Conservation (phyloP, 2,888 invertebrate species). For the Thereva nobilitata region DNA sequence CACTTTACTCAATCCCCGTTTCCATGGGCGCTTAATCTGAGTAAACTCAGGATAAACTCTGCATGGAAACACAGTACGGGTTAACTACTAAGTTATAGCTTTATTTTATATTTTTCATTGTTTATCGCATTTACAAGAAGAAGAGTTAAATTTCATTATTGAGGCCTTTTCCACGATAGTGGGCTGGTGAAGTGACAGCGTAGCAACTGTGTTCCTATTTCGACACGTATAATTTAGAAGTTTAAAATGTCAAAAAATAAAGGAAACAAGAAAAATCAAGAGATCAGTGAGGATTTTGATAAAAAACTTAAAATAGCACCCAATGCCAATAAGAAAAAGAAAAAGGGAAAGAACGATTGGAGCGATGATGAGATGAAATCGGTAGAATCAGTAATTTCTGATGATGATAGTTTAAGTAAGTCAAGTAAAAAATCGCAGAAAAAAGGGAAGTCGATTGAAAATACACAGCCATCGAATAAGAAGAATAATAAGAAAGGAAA, state of each 20-base stretch:
- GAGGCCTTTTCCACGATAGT: too few species aligned
- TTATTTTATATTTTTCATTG: too few species aligned
- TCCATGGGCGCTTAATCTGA: too few species aligned
- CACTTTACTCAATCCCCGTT: too few species aligned
- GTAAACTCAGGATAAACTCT: too few species aligned
- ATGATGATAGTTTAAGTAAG: slow-evolving; percentile 53
- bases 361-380: slow-evolving; percentile 56
- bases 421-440: slow-evolving; percentile 49
- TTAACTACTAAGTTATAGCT: too few species aligned
- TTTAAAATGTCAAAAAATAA: slow-evolving; percentile 65
- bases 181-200: too few species aligned
- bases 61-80: too few species aligned
- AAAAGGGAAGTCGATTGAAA: slow-evolving; percentile 11
- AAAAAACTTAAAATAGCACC: slow-evolving; percentile 52
- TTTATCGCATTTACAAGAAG: too few species aligned
- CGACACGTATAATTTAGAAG: background rate
- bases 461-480: slow-evolving; percentile 7
- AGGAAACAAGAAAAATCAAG: slow-evolving; percentile 64
- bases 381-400: slow-evolving; percentile 54
- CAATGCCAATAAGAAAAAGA: slow-evolving; percentile 47
- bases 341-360: slow-evolving; percentile 58
- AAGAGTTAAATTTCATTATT: too few species aligned
- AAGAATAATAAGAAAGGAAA: slow-evolving; percentile 47
- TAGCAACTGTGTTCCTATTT: too few species aligned
- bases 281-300: slow-evolving; percentile 62